Conservation (phyloP, 2,113 vertebrate species). For the Brachypteracias leptosomus region DNA sequence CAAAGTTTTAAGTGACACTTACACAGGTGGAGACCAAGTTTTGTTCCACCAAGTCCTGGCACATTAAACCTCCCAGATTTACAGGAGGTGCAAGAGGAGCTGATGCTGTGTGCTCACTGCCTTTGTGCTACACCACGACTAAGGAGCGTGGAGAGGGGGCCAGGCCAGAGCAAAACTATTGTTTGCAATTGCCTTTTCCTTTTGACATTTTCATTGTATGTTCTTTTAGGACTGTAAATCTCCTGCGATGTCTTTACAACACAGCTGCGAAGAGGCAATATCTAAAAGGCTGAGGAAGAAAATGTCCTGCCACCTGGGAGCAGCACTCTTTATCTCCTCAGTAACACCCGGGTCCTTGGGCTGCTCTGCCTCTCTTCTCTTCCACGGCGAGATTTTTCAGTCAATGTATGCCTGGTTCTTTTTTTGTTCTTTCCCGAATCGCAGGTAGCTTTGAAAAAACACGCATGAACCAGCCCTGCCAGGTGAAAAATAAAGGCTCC, state of each 20-base stretch:
- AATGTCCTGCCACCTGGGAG: slow-evolving; percentile 62
- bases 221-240: slow-evolving; percentile 57
- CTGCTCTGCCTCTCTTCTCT: slow-evolving; percentile 3
- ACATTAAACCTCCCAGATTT: slow-evolving; percentile 5
- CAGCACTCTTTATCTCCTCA: slow-evolving; percentile 61
- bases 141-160: background rate
- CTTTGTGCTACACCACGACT: slow-evolving; percentile 26
- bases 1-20: background rate
- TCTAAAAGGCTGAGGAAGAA: slow-evolving; percentile 59
- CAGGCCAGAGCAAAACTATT: slow-evolving; percentile 55
- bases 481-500: slow-evolving; percentile 65
- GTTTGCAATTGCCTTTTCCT: slow-evolving; percentile 60
- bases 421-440: slow-evolving; percentile 64
- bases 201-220: slow-evolving; percentile 52
- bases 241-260: slow-evolving; percentile 59
- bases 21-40: background rate
- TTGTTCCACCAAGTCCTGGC: background rate
- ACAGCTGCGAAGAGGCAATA: slow-evolving; percentile 36
- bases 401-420: slow-evolving; percentile 40
- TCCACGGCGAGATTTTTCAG: slow-evolving; percentile 51
- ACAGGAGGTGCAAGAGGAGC: slow-evolving; percentile 2
- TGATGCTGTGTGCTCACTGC: slow-evolving; percentile 23
- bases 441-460: slow-evolving; percentile 65
- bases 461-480: slow-evolving; percentile 45
- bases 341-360: slow-evolving; percentile 31